Conservation (phyloP, 2,797 vertebrate genomes). For the Falco berigora region DNA sequence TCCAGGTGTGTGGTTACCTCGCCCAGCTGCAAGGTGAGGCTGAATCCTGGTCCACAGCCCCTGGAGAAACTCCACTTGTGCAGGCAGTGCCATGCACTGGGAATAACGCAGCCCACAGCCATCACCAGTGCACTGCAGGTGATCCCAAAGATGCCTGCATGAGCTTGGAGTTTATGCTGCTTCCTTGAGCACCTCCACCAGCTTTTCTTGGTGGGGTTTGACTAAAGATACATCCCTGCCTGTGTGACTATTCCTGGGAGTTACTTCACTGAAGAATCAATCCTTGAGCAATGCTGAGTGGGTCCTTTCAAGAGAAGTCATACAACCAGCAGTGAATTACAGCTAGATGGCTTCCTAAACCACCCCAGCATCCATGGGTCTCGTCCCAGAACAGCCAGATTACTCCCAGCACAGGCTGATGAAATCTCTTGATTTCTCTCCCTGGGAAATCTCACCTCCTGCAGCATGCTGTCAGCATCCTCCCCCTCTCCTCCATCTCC, state of each 20-base stretch:
- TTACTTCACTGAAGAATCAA: neutral
- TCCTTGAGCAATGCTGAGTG: neutral
- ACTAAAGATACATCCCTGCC: neutral
- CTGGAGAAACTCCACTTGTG: neutral
- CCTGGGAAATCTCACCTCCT: neutral
- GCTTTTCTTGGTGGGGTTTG: neutral
- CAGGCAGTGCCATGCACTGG: neutral
- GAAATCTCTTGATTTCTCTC: neutral
- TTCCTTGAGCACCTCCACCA: neutral
- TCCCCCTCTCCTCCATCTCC: neutral
- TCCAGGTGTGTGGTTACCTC: neutral
- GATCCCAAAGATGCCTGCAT: neutral
- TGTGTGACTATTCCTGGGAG: neutral
- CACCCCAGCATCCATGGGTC: accelerated
- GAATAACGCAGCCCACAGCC: neutral
- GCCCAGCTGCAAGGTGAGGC: neutral
- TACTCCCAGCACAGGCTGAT: neutral
- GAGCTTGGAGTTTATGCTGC: neutral
- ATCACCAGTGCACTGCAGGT: accelerated
- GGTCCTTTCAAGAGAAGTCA: neutral
- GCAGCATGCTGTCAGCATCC: neutral
- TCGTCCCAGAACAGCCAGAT: neutral
- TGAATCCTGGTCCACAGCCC: neutral
- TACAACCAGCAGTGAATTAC: neutral
- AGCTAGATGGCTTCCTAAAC: neutral